A percentile compares a stretch with the other conserved stretches of the same genome.
Evolutionary conservation across 2,888 invertebrate genomes (phyloP).

Genomic region (Agonum fuliginosum): DNA sequence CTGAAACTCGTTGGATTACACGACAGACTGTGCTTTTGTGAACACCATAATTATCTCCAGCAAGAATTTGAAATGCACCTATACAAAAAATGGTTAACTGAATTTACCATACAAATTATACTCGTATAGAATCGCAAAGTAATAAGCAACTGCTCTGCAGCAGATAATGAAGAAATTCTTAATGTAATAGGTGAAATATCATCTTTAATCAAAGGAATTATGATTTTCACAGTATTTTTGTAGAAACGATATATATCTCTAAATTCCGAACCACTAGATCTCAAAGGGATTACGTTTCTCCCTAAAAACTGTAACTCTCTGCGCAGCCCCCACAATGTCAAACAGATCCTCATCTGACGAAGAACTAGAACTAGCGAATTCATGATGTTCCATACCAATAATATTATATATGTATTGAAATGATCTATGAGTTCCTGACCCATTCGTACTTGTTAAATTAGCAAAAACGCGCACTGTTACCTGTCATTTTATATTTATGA

Average conservation of each 20-base stretch:
- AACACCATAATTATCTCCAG: too few species aligned
- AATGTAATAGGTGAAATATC: neutral
- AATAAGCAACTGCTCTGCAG: neutral
- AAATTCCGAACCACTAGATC: neutral
- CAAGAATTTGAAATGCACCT: neutral
- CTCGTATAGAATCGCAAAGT: neutral
- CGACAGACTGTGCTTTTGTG: too few species aligned
- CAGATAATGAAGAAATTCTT: neutral
- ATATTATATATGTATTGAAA: too few species aligned
- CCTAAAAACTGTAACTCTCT: neutral
- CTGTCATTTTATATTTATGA: too few species aligned
- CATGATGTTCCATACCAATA: too few species aligned
- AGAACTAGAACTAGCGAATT: too few species aligned
- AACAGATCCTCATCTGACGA: neutral
- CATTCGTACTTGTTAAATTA: too few species aligned
- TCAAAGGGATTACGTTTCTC: neutral
- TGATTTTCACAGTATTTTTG: neutral
- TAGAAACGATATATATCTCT: neutral
- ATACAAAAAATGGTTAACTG: too few species aligned
- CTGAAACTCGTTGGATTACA: too few species aligned
- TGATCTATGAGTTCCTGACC: too few species aligned
- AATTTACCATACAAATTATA: too few species aligned
- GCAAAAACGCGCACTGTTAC: too few species aligned
- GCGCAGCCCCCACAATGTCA: neutral
- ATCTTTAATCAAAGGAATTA: neutral